A percentile compares a stretch with the other conserved stretches of the same genome.
Conservation (phyloP, 2,113 vertebrate species). For the Mormyrus lacerda region DNA sequence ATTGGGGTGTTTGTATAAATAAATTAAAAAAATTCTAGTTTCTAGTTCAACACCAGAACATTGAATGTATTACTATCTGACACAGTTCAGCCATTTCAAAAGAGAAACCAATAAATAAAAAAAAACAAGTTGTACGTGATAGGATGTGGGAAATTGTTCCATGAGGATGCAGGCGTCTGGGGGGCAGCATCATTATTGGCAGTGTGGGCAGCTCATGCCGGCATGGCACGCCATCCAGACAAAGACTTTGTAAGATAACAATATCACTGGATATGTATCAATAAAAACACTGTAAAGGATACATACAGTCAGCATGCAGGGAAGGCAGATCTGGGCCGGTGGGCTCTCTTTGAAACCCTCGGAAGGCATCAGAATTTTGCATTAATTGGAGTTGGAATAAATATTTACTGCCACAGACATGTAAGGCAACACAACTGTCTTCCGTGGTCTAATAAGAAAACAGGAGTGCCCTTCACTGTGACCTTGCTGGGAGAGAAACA, state of each 20-base stretch:
- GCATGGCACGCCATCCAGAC: neutral
- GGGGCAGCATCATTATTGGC: neutral
- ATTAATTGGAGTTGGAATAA: neutral
- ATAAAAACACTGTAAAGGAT: neutral
- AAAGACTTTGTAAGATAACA: neutral
- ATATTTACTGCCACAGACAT: neutral
- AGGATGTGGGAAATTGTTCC: neutral
- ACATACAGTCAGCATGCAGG: neutral
- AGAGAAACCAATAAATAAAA: neutral
- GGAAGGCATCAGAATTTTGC: neutral
- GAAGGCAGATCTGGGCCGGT: neutral
- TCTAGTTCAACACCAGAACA: neutral
- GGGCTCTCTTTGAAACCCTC: neutral
- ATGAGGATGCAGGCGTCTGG: neutral
- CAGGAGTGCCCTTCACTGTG: neutral
- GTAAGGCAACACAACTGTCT: neutral
- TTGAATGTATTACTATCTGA: neutral
- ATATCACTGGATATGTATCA: neutral
- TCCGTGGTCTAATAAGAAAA: neutral
- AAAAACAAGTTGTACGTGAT: neutral
- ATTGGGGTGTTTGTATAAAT: constrained; percentile 21
- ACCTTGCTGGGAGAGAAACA: neutral
- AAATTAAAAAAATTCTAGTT: constrained; percentile 27
- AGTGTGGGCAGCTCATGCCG: neutral
- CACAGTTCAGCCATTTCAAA: neutral